Base-by-base conservation (phyloP, 2,113 vertebrate genomes). In the Istiophorus platypterus region DNA sequence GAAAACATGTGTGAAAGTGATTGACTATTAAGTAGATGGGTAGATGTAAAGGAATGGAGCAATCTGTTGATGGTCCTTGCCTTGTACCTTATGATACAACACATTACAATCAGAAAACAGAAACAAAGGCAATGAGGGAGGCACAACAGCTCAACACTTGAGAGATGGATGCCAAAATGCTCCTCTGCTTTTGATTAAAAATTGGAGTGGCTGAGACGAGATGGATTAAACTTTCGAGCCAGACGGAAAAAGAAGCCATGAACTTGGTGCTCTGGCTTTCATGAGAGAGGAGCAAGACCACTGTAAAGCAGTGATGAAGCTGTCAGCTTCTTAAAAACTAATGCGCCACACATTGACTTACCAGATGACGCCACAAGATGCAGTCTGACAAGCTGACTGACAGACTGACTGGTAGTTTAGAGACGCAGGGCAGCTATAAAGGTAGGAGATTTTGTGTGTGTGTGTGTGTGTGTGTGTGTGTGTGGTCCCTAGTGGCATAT, bases 181-280 rank as follows among this genome's bases (percentile, higher is more conserved):
- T 58, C 37, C 62, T 84, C 92, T 94, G 92, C 70, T 84, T 81
- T 20, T 80, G 54, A 93, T 94, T 90, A 93, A 85, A 87, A 37
- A 1, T 57, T 84, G 84, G 72, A 90, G 39, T 4, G 71, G 24
- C 47, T 18, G 41, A 59, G 47, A 73, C 0, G 4, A 52, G 39
- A 79, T 56, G 72, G 81, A 88, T 85, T 88, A 27, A 87, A 75
- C 83, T 41, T 34, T 79, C 41, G 45, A 85, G 79, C 59, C 56
- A 72, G 58, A 80, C 64, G 78, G 61, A 67, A 87, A 85, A 85
- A 88, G 66, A 70, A 79, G 80, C 39, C n/a, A 22, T 17, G 49
- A 73, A 18, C 0, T 0, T 5, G 52, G 20, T 0, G 24, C 47
- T 57, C 22, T 42, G 49, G 49, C 18, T 88, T 71, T 73, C 84